A percentile compares a stretch with the other conserved stretches of the same genome.
These are phyloP conservation scores for Meteorus sp. DNA, from an alignment of 1,140 invertebrate species.

Conservation along the genomic window DNA sequence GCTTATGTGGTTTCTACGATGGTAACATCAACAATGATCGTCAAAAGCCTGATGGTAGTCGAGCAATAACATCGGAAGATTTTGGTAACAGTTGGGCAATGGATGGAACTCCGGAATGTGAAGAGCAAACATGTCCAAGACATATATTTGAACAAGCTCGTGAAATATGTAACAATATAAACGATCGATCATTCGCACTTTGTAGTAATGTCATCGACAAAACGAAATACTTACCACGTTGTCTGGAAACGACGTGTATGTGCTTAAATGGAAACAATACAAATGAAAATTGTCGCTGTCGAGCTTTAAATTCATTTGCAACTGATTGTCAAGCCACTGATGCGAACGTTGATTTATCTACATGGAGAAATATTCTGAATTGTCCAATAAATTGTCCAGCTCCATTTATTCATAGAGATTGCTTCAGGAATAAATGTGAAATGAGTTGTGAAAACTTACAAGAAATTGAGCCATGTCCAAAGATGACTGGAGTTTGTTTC, in stretches of 20 bases:
- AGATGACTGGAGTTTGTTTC: conserved; percentile 69
- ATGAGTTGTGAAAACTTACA: conserved; percentile 68
- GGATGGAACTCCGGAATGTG: conserved; percentile 58
- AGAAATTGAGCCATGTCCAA: conserved; percentile 64
- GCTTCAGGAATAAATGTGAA: conserved; percentile 71
- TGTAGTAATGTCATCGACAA: conserved; percentile 66
- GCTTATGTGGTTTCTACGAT: conserved; percentile 79
- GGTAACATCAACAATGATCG: conserved; percentile 69
- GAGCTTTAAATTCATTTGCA: conserved; percentile 68
- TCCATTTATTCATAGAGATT: conserved; percentile 77
- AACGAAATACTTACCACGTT: conserved; percentile 70
- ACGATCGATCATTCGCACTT: conserved; percentile 63
- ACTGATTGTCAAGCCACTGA: conserved; percentile 70
- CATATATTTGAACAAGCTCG: conserved; percentile 65
- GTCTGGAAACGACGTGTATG: conserved; percentile 72
- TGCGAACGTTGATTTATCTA: conserved; percentile 64
- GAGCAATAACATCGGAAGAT: conserved; percentile 65
- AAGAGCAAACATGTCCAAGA: conserved; percentile 61
- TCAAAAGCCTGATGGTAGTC: conserved; percentile 67
- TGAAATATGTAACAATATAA: conserved; percentile 65
- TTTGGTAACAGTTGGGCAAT: conserved; percentile 76
- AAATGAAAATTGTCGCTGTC: conserved; percentile 68
- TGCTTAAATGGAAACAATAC: conserved; percentile 63
- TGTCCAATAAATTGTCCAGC: conserved; percentile 71
- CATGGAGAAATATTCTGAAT: conserved; percentile 71